Evolutionary conservation across 2,797 vertebrate species (phyloP).

Genomic region (Coccyzus lansbergi): DNA sequence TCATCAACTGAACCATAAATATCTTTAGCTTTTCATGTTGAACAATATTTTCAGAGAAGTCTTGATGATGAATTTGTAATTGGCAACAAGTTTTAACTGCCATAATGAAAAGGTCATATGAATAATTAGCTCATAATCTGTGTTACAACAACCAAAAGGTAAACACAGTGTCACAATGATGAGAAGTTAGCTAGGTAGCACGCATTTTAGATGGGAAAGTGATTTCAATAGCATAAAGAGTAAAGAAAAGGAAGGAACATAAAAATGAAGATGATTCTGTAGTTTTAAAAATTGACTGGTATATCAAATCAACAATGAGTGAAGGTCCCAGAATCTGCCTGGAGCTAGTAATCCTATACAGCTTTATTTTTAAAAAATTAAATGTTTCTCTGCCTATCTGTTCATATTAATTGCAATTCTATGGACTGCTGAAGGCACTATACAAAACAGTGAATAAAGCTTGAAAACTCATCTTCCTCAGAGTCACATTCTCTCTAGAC

Average conservation of each 20-base stretch:
- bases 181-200: background rate
- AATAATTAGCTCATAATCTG: slow-evolving; percentile 6
- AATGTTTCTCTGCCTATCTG: background rate
- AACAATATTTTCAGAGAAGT: slow-evolving; percentile 21
- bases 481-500: background rate
- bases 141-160: slow-evolving; percentile 26
- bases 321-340: background rate
- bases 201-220: background rate
- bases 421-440: background rate
- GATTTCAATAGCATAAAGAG: background rate
- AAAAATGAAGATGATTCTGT: background rate
- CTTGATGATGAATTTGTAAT: slow-evolving; percentile 23
- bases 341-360: background rate
- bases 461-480: background rate
- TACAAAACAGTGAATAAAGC: background rate
- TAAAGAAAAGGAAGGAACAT: background rate
- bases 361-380: background rate
- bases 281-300: background rate
- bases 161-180: background rate
- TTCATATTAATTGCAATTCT: background rate
- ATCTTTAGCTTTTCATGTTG: background rate
- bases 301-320: background rate
- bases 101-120: slow-evolving; percentile 15
- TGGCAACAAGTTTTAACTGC: background rate
- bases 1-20: background rate